Conservation (phyloP, 2,888 invertebrate genomes). For the Chaetogeoica ovagalla region DNA sequence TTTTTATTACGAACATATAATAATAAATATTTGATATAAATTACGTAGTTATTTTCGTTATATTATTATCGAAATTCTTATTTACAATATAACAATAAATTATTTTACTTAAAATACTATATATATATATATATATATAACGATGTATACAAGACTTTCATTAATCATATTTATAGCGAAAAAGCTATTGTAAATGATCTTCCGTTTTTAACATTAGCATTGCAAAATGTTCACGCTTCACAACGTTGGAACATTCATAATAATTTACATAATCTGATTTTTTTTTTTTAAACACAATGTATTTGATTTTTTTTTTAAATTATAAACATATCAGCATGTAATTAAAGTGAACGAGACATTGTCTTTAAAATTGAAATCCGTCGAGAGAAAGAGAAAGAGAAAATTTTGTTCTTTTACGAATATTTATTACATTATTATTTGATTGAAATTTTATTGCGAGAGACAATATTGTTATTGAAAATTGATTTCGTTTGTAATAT, state of each 20-base stretch:
- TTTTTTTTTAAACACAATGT: background rate
- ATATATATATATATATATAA: too few species aligned
- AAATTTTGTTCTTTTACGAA: too few species aligned
- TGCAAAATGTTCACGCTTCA: slow-evolving; percentile 15
- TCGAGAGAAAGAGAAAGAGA: too few species aligned
- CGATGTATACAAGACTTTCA: background rate
- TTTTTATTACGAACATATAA: too few species aligned
- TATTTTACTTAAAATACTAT: background rate
- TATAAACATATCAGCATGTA: background rate
- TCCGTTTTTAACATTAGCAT: background rate
- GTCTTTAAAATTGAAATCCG: background rate
- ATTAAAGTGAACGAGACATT: background rate
- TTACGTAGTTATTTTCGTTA: background rate
- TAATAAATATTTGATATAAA: too few species aligned
- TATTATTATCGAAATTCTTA: background rate
- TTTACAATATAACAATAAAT: background rate
- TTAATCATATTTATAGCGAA: slow-evolving; percentile 10
- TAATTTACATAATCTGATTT: background rate
- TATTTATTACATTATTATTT: too few species aligned
- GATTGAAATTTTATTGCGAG: too few species aligned
- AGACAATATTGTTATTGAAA: too few species aligned
- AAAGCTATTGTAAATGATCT: background rate
- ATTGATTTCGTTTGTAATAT: too few species aligned
- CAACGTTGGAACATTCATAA: background rate
- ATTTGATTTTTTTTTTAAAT: background rate